Percentiles rank a stretch among this genome's conserved stretches.
Conservation (phyloP, 2,797 vertebrate genomes). For the Phalanger gymnotis region DNA sequence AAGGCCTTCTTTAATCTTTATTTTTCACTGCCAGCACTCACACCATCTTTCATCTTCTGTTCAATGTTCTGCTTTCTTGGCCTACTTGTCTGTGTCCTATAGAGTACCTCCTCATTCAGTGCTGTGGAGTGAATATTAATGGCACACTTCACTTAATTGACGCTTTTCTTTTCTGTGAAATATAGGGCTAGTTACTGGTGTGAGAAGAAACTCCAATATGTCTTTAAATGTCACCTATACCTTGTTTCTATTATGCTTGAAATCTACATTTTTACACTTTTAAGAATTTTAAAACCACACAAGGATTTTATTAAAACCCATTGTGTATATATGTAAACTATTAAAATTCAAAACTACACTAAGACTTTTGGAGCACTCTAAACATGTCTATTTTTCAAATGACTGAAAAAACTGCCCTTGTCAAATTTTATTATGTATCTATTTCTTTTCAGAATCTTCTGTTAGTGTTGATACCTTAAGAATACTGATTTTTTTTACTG, state of each 20-base stretch:
- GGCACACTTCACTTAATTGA: slow-evolving; percentile 27
- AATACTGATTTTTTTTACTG: background rate
- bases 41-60: slow-evolving; percentile 24
- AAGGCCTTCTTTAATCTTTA: slow-evolving; percentile 16
- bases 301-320: background rate
- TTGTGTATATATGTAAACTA: background rate
- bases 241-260: background rate
- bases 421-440: background rate
- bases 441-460: background rate
- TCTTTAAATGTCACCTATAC: background rate
- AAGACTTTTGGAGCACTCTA: background rate
- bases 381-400: background rate
- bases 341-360: background rate
- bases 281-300: background rate
- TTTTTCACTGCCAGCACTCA: slow-evolving; percentile 5
- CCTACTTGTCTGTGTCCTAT: slow-evolving; percentile 10
- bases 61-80: slow-evolving; percentile 3
- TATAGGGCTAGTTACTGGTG: slow-evolving; percentile 44
- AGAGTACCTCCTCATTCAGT: background rate
- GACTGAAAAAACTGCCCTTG: background rate
- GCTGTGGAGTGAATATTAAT: slow-evolving; percentile 32
- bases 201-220: background rate
- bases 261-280: background rate
- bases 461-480: background rate
- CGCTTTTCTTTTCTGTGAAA: slow-evolving; percentile 53